Percentiles rank a stretch among this genome's conserved stretches.
Evolutionary conservation across 1,140 invertebrate species (phyloP).

Genomic region (Brachionus manjavacas): DNA sequence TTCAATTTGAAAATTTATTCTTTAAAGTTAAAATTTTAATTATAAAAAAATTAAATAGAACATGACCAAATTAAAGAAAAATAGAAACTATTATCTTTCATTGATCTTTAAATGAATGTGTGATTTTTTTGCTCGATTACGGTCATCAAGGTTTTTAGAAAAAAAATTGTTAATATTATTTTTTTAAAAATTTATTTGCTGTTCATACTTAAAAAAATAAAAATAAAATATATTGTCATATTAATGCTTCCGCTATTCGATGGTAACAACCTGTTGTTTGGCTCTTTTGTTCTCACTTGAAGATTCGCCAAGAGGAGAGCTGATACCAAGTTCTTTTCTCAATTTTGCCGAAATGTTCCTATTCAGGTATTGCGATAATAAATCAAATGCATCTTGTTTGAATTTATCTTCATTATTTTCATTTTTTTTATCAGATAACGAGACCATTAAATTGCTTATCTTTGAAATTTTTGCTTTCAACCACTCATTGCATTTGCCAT

Average conservation of each 20-base stretch:
- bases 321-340: neutral
- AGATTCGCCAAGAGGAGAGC: neutral
- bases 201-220: neutral
- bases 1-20: too few relatives aligned
- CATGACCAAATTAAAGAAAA: too few relatives aligned
- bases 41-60: too few relatives aligned
- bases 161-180: neutral
- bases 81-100: too few relatives aligned
- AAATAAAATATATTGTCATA: neutral
- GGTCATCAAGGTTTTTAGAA: neutral
- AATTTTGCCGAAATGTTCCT: neutral
- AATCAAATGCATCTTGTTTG: conserved; percentile 17
- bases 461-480: neutral
- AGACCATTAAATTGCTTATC: neutral
- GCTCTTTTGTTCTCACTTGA: conserved; percentile 15
- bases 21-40: too few relatives aligned
- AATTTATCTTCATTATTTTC: neutral
- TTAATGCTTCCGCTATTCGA: neutral
- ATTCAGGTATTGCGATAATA: conserved; percentile 15
- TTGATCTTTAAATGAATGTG: too few relatives aligned
- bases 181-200: neutral
- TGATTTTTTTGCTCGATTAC: too few relatives aligned
- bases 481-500: neutral
- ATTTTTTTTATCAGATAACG: neutral
- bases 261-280: neutral